phyloP scores from a whole-genome alignment of 2,113 vertebrate species.

The Opisthocomus hoazin region DNA sequence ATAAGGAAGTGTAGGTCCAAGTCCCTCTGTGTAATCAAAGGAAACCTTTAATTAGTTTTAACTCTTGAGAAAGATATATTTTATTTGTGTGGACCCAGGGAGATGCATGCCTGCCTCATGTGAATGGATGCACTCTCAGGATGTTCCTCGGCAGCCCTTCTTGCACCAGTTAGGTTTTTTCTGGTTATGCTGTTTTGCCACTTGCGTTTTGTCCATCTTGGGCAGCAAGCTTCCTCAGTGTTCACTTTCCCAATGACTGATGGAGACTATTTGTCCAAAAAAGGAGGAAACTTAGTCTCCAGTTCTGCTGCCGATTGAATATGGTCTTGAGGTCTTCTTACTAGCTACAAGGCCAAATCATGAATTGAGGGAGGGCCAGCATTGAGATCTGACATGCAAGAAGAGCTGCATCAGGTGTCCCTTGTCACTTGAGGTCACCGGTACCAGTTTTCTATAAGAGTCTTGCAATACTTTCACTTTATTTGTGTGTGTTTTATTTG shows the following conservation, averaged over 20 bases:
- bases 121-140: accelerated
- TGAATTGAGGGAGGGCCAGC: not conserved
- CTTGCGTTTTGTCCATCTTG: not conserved
- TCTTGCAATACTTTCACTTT: not conserved
- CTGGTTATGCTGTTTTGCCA: not conserved
- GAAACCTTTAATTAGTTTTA: not conserved
- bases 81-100: not conserved
- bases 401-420: not conserved
- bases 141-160: not conserved
- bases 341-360: not conserved
- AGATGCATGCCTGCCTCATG: not conserved
- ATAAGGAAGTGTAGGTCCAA: not conserved
- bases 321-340: not conserved
- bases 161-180: not conserved
- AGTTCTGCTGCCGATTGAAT: not conserved
- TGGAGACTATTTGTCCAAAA: not conserved
- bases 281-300: not conserved
- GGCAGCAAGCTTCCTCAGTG: not conserved
- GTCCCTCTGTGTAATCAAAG: not conserved
- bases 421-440: not conserved
- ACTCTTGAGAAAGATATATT: not conserved
- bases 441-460: not conserved
- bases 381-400: not conserved
- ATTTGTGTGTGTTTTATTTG: not conserved
- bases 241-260: not conserved